Evolutionary conservation across 2,797 vertebrate genomes (phyloP).

Genomic region (Acrossocheilus wenchowensis): DNA sequence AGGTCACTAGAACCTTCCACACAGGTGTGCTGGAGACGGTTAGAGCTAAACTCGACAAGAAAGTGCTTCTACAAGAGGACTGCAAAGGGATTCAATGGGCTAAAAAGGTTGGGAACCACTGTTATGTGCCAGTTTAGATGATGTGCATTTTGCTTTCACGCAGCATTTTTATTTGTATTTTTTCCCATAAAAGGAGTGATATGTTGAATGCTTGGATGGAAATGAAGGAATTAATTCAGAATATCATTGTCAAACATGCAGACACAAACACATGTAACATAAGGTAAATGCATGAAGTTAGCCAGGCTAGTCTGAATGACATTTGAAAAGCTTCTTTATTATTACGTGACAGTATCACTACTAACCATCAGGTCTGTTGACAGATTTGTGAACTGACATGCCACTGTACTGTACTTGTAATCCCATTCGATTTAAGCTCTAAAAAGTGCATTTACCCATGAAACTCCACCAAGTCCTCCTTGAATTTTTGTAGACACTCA

Average conservation of each 20-base stretch:
- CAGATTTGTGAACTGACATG: constrained; percentile 14
- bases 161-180: background rate
- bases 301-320: background rate
- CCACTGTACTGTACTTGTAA: background rate
- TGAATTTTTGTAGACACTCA: background rate
- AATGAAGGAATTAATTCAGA: background rate
- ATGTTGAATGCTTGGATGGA: background rate
- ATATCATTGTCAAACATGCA: background rate
- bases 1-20: background rate
- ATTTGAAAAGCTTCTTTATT: background rate
- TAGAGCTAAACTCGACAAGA: background rate
- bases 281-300: background rate
- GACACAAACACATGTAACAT: background rate
- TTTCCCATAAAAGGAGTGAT: background rate
- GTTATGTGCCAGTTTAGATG: background rate
- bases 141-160: background rate
- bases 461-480: constrained; percentile 7
- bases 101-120: background rate
- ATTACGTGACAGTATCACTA: background rate
- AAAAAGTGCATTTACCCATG: constrained; percentile 4
- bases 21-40: background rate
- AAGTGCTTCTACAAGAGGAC: background rate
- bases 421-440: constrained; percentile 4
- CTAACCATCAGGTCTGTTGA: background rate
- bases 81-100: background rate